Conservation (phyloP, 1,140 invertebrate genomes). For the Macrostomum lignano region DNA sequence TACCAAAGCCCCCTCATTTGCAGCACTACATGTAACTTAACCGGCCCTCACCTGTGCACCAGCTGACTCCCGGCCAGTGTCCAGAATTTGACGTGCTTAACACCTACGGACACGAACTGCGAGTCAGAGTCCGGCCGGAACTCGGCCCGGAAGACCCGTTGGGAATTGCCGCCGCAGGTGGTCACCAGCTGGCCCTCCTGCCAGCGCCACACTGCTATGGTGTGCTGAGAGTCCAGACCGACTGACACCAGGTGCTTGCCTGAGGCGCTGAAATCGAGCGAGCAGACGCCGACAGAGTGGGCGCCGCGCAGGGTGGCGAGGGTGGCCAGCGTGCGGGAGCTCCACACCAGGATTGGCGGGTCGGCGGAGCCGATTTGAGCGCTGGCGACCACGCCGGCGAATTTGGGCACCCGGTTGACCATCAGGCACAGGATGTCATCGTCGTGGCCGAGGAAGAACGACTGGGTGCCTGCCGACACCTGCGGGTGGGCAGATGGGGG, state of each 20-base stretch:
- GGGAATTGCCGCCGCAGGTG: constrained; percentile 12
- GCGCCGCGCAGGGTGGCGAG: constrained; percentile 13
- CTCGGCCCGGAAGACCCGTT: constrained; percentile 24
- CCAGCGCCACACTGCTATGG: constrained; percentile 26
- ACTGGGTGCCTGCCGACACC: constrained; percentile 17
- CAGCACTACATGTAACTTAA: constrained; percentile 5
- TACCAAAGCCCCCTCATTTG: too few relatives aligned
- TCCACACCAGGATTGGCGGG: constrained; percentile 23
- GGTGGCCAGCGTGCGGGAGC: constrained; percentile 18
- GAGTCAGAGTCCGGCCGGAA: constrained; percentile 27
- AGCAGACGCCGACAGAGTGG: constrained; percentile 16
- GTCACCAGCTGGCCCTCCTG: constrained; percentile 13
- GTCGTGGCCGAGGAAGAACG: constrained; percentile 25
- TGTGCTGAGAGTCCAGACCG: constrained; percentile 20
- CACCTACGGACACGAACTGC: constrained; percentile 26
- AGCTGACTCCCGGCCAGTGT: constrained; percentile 21
- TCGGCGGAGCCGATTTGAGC: constrained; percentile 21
- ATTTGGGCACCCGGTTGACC: constrained; percentile 24
- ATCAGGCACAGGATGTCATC: constrained; percentile 28
- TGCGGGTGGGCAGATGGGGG: too few relatives aligned
- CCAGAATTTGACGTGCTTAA: constrained; percentile 30
- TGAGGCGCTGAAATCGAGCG: constrained; percentile 24
- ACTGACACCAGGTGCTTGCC: constrained; percentile 24
- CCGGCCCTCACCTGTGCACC: constrained; percentile 18
- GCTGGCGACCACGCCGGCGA: constrained; percentile 20